Percentiles rank a stretch among this genome's conserved stretches.
These are phyloP conservation scores for Pocota personata DNA, from an alignment of 2,888 invertebrate genomes.

Conservation along the genomic window DNA sequence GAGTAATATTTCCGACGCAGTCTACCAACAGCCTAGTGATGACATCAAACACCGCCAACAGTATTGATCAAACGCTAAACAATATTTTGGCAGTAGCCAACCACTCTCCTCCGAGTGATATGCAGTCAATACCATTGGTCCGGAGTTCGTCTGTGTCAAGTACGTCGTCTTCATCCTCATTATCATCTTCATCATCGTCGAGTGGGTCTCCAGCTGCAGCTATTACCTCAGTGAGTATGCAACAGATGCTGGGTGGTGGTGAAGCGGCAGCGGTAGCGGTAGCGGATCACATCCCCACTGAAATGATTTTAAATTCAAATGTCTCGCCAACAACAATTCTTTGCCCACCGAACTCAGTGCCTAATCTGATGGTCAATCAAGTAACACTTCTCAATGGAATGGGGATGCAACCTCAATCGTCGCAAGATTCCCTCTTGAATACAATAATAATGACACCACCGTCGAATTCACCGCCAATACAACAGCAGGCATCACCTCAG, in stretches of 20 bases:
- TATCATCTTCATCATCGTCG: constrained; percentile 67
- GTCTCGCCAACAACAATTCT: constrained; percentile 86
- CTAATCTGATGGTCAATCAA: constrained; percentile 81
- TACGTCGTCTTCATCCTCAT: constrained; percentile 79
- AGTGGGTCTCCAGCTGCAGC: constrained; percentile 79
- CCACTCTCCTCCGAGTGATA: constrained; percentile 63
- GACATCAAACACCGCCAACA: constrained; percentile 74
- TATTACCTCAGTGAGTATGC: constrained; percentile 78
- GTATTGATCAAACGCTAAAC: constrained; percentile 79
- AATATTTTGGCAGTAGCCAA: constrained; percentile 77
- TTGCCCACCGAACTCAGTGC: constrained; percentile 81
- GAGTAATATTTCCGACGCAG: constrained; percentile 60
- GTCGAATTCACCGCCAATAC: constrained; percentile 73
- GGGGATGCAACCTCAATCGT: constrained; percentile 79
- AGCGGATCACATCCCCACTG: constrained; percentile 82
- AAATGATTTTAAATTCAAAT: constrained; percentile 86
- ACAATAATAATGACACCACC: constrained; percentile 82
- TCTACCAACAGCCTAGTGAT: constrained; percentile 45
- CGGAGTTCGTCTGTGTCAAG: constrained; percentile 82
- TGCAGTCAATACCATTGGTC: constrained; percentile 77
- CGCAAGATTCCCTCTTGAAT: constrained; percentile 81
- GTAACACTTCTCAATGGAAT: constrained; percentile 81
- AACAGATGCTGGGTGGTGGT: constrained; percentile 74
- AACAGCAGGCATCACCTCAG: constrained; percentile 73
- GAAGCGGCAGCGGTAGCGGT: constrained; percentile 76